phyloP scores from a whole-genome alignment of 1,140 invertebrate species.

The Lasioglossum albipes region DNA sequence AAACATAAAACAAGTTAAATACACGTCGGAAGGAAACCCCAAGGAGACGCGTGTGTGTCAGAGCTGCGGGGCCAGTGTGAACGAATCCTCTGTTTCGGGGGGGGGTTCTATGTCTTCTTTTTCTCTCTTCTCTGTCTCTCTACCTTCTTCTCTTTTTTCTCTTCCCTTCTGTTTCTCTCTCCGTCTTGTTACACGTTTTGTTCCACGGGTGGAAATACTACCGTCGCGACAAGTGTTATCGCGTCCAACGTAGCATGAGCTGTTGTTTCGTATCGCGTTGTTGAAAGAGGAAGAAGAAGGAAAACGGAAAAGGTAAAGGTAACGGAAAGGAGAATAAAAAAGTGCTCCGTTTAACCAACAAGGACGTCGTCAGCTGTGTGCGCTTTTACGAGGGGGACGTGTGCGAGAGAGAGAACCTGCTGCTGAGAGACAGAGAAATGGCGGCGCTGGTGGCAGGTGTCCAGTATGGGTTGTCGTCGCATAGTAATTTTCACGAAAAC shows the following conservation, averaged over 20 bases:
- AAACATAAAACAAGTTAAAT: conserved; percentile 6
- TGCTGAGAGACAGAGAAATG: conserved; percentile 85
- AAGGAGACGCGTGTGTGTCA: conserved; percentile 36
- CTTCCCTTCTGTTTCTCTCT: background rate
- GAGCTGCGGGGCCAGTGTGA: conserved; percentile 23
- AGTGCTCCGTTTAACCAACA: conserved; percentile 61
- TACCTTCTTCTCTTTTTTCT: conserved; percentile 14
- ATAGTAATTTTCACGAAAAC: conserved; percentile 90
- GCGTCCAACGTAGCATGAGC: conserved; percentile 14
- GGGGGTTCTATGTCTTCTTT: conserved; percentile 38
- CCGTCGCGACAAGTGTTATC: conserved; percentile 37
- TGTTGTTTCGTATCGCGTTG: conserved; percentile 27
- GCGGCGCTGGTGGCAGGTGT: conserved; percentile 95
- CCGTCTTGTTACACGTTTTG: conserved; percentile 17
- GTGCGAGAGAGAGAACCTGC: conserved; percentile 69
- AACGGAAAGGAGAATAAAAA: conserved; percentile 3
- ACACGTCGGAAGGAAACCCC: conserved; percentile 40
- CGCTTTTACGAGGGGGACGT: conserved; percentile 61
- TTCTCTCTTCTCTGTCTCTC: conserved; percentile 14
- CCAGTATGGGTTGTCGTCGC: conserved; percentile 96
- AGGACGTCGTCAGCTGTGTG: conserved; percentile 73
- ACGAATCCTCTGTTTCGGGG: conserved; percentile 42
- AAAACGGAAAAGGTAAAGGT: conserved; percentile 24
- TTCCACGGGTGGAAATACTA: conserved; percentile 34
- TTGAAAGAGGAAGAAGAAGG: conserved; percentile 3